Evolutionary conservation across 2,113 vertebrate genomes (phyloP), one percentile per base, ranked within the genome.

Genomic region (Colius striatus): DNA sequence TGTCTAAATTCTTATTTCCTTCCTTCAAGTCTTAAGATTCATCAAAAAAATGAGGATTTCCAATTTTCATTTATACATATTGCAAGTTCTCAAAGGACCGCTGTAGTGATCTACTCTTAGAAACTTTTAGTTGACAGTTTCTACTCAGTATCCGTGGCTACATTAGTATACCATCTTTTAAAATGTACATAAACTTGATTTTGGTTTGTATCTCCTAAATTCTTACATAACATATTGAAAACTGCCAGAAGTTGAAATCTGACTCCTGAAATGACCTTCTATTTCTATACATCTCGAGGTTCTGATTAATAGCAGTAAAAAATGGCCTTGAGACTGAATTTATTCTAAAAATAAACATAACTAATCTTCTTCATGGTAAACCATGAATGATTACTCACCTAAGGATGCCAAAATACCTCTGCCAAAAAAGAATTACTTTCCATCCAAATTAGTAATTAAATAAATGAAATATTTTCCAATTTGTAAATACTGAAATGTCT

Each of bases 311-410:
- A 71, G 51, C 62, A 47, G 78, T 79, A 54, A 87, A 38, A 95
- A 92, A 87, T 76, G 16, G 7, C 60, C 76, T 87, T 43, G 36
- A 68, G 43, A 85, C 22, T 66, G 22, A 87, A 68, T 95, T 89
- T 89, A 68, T 85, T 82, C 66, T 82, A 51, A 94, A 94, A 95
- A 85, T 91, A 95, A 94, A 83, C 41, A 47, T 47, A 76, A 76
- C 8, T 81, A 45, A 73, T 89, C 58, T 87, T 82, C 65, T 63
- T 91, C 50, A 54, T 92, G 36, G 41, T 91, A 92, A 95, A 87
- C 62, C 68, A 41, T 41, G 38, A 89, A 22, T 81, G 86, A 94
- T 61, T 81, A 48, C 61, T 78, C 45, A 91, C 66, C 61, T 66
- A 85, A 70, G 2, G 3, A 91, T 87, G 78, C 87, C 74, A 83